phyloP scores from a whole-genome alignment of 1,140 invertebrate species.

The Aphidius gifuensis region DNA sequence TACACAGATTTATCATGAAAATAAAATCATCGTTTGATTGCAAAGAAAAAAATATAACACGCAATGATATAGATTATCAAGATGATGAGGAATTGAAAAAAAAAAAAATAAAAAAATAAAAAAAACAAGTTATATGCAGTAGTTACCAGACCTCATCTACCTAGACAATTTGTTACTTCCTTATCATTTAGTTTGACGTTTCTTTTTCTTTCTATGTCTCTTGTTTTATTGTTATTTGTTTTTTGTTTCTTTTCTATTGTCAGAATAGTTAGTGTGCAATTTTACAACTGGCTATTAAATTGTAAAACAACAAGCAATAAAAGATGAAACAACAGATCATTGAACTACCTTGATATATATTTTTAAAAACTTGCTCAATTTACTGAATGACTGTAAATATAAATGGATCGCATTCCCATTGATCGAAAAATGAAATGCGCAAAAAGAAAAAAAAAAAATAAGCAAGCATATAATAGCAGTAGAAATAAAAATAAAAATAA shows the following conservation, averaged over 20 bases:
- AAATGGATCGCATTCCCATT: no score
- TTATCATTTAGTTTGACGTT: conserved; percentile 39
- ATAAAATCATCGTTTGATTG: no score
- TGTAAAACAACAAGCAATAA: not conserved
- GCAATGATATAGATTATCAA: no score
- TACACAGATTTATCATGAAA: no score
- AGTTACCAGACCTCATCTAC: conserved; percentile 34
- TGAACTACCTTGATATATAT: not conserved
- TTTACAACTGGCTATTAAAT: not conserved
- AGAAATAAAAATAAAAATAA: not conserved
- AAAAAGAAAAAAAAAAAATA: no score
- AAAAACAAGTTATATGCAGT: not conserved
- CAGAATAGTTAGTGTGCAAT: not conserved
- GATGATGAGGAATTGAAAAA: no score
- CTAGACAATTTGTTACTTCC: conserved; percentile 52
- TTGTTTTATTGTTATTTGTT: conserved; percentile 3
- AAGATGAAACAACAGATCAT: not conserved
- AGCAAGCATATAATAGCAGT: no score
- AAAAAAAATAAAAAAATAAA: no score
- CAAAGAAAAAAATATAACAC: no score
- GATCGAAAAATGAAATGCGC: no score
- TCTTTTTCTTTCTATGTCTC: conserved; percentile 24
- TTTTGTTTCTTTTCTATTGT: not conserved
- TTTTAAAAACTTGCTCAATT: no score
- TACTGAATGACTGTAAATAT: no score